Percentiles rank a stretch among this genome's conserved stretches.
phyloP scores from a whole-genome alignment of 2,797 vertebrate genomes.

The Xyrichtys novacula region DNA sequence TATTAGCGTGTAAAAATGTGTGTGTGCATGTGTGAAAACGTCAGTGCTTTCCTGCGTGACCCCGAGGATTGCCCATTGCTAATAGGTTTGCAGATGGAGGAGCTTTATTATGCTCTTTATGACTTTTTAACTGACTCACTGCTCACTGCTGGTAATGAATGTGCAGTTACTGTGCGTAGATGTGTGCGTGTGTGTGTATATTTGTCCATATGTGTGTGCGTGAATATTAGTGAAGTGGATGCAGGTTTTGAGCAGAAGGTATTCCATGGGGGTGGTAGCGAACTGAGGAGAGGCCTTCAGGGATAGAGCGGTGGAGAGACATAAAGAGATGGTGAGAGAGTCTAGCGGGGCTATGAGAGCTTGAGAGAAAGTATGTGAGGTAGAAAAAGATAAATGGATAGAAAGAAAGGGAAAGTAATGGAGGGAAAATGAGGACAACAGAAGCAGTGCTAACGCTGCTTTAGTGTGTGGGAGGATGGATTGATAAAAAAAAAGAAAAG shows the following conservation, averaged over 20 bases:
- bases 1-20: neutral
- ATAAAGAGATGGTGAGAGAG: slow-evolving; percentile 8
- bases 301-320: slow-evolving; percentile 15
- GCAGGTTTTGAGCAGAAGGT: slow-evolving; percentile 54
- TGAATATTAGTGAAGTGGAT: slow-evolving; percentile 36
- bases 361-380: slow-evolving; percentile 5
- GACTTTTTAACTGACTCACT: slow-evolving; percentile 70
- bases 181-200: slow-evolving; percentile 17
- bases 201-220: neutral
- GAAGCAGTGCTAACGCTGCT: slow-evolving; percentile 41
- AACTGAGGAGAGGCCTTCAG: slow-evolving; percentile 45
- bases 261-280: slow-evolving; percentile 29
- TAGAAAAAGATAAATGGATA: slow-evolving; percentile 20
- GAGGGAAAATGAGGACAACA: slow-evolving; percentile 48
- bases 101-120: slow-evolving; percentile 71
- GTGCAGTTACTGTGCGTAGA: slow-evolving; percentile 1
- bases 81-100: slow-evolving; percentile 67
- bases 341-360: slow-evolving; percentile 10
- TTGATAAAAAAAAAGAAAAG: slow-evolving; percentile 27
- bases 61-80: slow-evolving; percentile 48
- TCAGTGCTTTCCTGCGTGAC: slow-evolving; percentile 44
- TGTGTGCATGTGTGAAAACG: slow-evolving; percentile 7
- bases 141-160: slow-evolving; percentile 49
- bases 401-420: slow-evolving; percentile 15
- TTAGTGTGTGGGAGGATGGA: slow-evolving; percentile 42